Evolutionary conservation across 2,113 vertebrate species (phyloP).

Genomic region (Pygathrix nemaeus): DNA sequence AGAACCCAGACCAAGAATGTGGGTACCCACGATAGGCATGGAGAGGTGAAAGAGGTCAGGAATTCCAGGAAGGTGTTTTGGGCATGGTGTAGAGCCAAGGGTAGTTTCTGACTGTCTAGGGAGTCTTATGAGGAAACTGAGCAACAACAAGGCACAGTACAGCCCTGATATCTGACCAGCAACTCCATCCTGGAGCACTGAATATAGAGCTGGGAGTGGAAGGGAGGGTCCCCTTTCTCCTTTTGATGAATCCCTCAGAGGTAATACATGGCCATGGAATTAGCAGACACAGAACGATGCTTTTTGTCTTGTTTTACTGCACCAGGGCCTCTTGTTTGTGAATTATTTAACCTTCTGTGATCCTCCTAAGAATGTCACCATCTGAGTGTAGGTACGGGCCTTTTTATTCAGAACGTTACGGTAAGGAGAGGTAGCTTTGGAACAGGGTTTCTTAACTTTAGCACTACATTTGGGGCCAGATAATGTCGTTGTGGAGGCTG

Average conservation of each 20-base stretch:
- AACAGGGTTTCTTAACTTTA: background rate
- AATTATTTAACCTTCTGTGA: background rate
- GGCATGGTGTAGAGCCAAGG: background rate
- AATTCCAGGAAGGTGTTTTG: background rate
- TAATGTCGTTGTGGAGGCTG: rapidly evolving
- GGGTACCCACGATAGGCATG: background rate
- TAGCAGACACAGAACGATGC: background rate
- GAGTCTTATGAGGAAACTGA: background rate
- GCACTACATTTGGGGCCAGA: rapidly evolving
- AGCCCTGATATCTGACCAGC: background rate
- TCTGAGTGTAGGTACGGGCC: rapidly evolving
- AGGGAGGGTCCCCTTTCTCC: background rate
- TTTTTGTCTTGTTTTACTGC: background rate
- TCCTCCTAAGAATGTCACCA: background rate
- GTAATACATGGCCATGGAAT: background rate
- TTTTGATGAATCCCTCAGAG: background rate
- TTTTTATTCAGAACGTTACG: background rate
- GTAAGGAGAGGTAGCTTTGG: background rate
- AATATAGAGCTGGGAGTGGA: background rate
- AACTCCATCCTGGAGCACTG: background rate
- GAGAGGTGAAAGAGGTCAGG: background rate
- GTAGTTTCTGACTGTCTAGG: background rate
- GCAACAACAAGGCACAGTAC: background rate
- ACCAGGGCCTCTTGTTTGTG: too few relatives aligned
- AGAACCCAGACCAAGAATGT: background rate